Evolutionary conservation across 37 sponge, comb jelly and placozoan species (phyloP), one percentile per base, ranked within the genome.

Genomic region (Geodia barretti): DNA sequence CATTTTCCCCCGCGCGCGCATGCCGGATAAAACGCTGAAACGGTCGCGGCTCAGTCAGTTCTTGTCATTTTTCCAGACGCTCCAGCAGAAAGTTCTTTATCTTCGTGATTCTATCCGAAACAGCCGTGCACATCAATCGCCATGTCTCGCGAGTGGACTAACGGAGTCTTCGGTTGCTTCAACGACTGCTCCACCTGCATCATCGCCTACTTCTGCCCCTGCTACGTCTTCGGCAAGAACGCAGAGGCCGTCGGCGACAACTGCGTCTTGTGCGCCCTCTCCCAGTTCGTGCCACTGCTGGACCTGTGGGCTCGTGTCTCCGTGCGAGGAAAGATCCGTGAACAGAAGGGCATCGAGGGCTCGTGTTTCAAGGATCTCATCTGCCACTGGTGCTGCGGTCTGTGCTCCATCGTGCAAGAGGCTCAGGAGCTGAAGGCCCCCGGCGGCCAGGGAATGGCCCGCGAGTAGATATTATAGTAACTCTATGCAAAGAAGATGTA

Each of bases 281-380:
- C 80, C 47, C 59, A 70, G 62, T 79, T 87, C 64, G 84, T 92
- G 32, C 92, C 92, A 1, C 41, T 92, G 3, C 77, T 92, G 32
- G 60, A 80, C 73, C 28, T 87, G 38, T 83, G 69, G 73, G 83
- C 80, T 79, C 62, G 74, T 17, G 41, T 74, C 3, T 62, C 21
- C 24, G 58, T 84, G 28, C 75, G 92, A 58, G 84, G 84, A 4
- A 83, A 64, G 80, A 92, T 87, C 63, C 75, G 87, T 35, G 92
- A 92, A 35, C 88, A 92, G 77, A 92, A 87, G 72, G 92, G 92
- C 4, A 92, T 92, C 41, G 88, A 92, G 62, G 92, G 87, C 30
- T 39, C 79, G 31, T 86, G 79, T 31, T 68, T 91, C 69, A 81
- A 72, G 68, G 86, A 86, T 65, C 73, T 81, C 4, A 62, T 84